Base-by-base conservation (phyloP, 2,797 vertebrate species). In the Trichosurus vulpecula region DNA sequence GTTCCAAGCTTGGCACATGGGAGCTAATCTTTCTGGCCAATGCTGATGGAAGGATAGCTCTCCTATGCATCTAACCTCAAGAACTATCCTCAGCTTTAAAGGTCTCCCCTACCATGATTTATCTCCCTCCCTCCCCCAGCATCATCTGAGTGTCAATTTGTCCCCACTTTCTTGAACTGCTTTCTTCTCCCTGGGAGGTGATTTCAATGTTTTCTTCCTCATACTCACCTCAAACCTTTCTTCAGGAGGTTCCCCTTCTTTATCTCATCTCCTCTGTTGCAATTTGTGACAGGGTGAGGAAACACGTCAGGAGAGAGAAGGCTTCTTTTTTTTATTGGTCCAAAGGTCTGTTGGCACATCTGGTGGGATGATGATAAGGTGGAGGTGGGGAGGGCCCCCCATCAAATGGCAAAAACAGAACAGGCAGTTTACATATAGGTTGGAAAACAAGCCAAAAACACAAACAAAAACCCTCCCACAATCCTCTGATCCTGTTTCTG, bases 291-390 rank as follows among this genome's bases (percentile, higher is more conserved):
- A 92, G 8, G 1, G n/a, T 93, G 97, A 98, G 98, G 98, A 98
- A 98, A 98, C 74, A 93, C 91, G 13, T 91, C 98, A 97, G 95
- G 97, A 97, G 98, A 97, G 96, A 29, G 89, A 96, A 96, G 89
- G 90, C 96, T 94, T 97, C 97, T 95, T 97, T 97, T 96, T 96
- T 97, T 97, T 97, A 91, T 97, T 98, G 96, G 98, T 97, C 98
- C 97, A 98, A 90, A 94, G 41, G 27, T 97, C 95, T 91, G 41
- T 94, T 94, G 94, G 94, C 95, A 95, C 98, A 98, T 98, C 98
- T 97, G 96, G 95, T 96, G 91, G 90, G 92, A 97, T 91, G 92
- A 94, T 97, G 97, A 98, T 97, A 98, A 97, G 96, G 94, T 93
- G 97, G 95, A 96, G 95, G 96, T 8, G 41, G 97, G 95, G 97